Evolutionary conservation across 2,797 vertebrate genomes (phyloP).

Genomic region (Alfaro cultratus): DNA sequence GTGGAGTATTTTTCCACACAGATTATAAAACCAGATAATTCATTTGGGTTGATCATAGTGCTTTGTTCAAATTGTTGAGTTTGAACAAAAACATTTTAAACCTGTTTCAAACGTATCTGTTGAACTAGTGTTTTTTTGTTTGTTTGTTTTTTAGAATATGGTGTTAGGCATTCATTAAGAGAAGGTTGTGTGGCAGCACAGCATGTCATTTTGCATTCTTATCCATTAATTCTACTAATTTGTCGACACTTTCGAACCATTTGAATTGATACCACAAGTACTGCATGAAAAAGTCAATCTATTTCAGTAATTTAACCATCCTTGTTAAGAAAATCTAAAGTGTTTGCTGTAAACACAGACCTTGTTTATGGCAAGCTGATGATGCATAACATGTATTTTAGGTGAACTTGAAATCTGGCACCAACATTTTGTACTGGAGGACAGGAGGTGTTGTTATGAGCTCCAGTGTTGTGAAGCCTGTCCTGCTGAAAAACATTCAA

Average conservation of each 20-base stretch:
- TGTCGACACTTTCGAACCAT: too few relatives aligned
- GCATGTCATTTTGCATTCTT: background rate
- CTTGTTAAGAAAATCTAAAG: background rate
- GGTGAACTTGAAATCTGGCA: slow-evolving; percentile 94
- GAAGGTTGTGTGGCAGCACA: background rate
- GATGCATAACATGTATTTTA: slow-evolving; percentile 56
- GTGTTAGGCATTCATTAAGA: background rate
- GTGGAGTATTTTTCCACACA: slow-evolving; percentile 35
- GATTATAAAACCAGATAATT: slow-evolving; percentile 5
- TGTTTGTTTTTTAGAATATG: background rate
- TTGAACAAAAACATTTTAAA: background rate
- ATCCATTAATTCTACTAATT: background rate
- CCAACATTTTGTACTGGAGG: slow-evolving; percentile 97
- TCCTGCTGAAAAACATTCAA: slow-evolving; percentile 92
- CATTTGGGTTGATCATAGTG: background rate
- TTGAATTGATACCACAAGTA: background rate
- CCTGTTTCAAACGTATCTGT: background rate
- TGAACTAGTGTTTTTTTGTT: background rate
- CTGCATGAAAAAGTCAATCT: background rate
- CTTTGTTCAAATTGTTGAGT: background rate
- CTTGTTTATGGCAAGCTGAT: slow-evolving; percentile 6
- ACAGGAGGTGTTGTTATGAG: slow-evolving; percentile 93
- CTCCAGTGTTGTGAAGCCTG: slow-evolving; percentile 90
- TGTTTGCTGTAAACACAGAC: background rate
- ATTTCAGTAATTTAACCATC: background rate